Evolutionary conservation across 2,113 vertebrate genomes (phyloP).

Genomic region (Phrynosoma platyrhinos): DNA sequence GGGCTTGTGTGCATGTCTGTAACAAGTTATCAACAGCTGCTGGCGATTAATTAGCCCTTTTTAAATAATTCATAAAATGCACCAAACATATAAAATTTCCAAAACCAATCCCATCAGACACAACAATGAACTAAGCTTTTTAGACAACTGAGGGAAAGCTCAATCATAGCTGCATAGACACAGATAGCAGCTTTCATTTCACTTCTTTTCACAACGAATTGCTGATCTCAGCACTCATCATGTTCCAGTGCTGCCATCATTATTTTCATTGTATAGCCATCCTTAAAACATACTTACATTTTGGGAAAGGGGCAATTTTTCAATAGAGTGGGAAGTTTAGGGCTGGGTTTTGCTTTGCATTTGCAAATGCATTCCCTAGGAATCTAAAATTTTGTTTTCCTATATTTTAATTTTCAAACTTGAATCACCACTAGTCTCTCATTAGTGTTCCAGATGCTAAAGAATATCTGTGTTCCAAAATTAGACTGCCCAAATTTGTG

Average conservation of each 20-base stretch:
- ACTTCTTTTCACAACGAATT: slow-evolving; percentile 11
- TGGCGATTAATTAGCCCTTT: slow-evolving; percentile 24
- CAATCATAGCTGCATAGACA: neutral
- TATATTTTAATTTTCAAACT: neutral
- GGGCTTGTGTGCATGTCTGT: slow-evolving; percentile 1
- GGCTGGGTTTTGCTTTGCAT: neutral
- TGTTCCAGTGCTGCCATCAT: neutral
- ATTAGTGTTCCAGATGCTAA: neutral
- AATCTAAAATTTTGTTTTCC: neutral
- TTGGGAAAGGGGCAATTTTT: neutral
- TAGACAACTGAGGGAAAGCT: neutral
- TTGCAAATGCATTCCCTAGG: neutral
- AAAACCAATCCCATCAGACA: neutral
- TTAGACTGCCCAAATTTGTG: neutral
- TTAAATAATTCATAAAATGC: slow-evolving; percentile 34
- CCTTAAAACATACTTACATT: neutral
- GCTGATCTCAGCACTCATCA: neutral
- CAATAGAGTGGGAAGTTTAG: too few relatives aligned
- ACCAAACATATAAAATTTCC: slow-evolving; percentile 14
- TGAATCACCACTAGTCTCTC: neutral
- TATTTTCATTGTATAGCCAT: neutral
- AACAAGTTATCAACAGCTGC: slow-evolving; percentile 12
- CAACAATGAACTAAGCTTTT: slow-evolving; percentile 28
- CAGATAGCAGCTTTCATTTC: slow-evolving; percentile 36
- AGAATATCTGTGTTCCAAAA: neutral